A percentile compares a stretch with the other conserved stretches of the same genome.
phyloP scores from a whole-genome alignment of 1,140 invertebrate genomes.

The Lanistes nyassanus region DNA sequence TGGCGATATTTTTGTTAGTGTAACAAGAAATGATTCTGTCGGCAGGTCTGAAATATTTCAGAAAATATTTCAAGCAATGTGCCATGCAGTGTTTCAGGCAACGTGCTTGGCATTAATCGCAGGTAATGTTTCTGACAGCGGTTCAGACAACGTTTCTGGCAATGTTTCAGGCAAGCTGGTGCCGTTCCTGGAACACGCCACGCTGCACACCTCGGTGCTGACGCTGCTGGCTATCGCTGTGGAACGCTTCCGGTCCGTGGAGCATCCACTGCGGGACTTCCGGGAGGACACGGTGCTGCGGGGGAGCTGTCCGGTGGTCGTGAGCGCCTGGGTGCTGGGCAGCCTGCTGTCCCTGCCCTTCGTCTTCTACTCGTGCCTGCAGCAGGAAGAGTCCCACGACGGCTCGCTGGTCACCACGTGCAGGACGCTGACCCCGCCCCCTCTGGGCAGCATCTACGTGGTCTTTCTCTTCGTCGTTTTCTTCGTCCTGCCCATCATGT shows the following conservation, averaged over 20 bases:
- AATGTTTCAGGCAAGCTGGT: conserved; percentile 45
- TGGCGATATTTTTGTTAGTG: neutral
- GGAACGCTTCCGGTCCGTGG: conserved; percentile 49
- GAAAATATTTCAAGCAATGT: too few relatives aligned
- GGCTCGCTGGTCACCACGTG: conserved; percentile 38
- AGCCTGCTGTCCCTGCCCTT: conserved; percentile 40
- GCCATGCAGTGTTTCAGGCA: neutral
- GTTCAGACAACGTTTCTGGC: neutral
- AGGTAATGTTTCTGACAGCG: neutral
- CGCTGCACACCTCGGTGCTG: conserved; percentile 46
- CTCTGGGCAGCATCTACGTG: conserved; percentile 36
- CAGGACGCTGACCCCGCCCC: conserved; percentile 29
- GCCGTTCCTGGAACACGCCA: conserved; percentile 49
- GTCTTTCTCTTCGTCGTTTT: conserved; percentile 31
- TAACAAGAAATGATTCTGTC: neutral
- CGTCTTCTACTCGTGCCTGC: conserved; percentile 38
- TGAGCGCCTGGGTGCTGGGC: conserved; percentile 35
- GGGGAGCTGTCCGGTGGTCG: conserved; percentile 10
- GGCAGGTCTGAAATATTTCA: too few relatives aligned
- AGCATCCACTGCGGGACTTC: conserved; percentile 34
- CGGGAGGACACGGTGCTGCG: neutral
- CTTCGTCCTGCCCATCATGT: conserved; percentile 40
- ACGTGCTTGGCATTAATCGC: neutral
- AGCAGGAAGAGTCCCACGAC: conserved; percentile 37
- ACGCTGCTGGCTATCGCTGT: conserved; percentile 48